Conservation (phyloP, 1,140 invertebrate genomes). For the Nephotettix cincticeps region DNA sequence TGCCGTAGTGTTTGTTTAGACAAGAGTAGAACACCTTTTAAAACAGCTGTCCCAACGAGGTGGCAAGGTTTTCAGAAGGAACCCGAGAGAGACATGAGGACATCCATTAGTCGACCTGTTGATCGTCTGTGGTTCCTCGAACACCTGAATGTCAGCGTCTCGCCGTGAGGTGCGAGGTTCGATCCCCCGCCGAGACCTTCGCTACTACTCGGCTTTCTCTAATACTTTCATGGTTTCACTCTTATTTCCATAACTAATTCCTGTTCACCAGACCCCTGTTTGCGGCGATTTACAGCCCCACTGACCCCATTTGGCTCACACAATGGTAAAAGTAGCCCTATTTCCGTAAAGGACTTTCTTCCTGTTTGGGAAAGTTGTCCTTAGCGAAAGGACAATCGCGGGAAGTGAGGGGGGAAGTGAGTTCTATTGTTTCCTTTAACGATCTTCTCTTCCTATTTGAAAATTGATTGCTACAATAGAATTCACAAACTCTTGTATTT, state of each 20-base stretch:
- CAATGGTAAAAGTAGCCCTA: constrained; percentile 2
- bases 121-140: constrained; percentile 4
- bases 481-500: too few species aligned
- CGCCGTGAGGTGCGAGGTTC: not conserved
- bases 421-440: too few species aligned
- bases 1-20: too few species aligned
- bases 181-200: not conserved
- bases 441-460: too few species aligned
- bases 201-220: constrained; percentile 6
- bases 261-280: not conserved
- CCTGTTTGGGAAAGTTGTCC: constrained; percentile 1
- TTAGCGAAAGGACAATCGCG: too few species aligned
- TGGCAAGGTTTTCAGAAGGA: not conserved
- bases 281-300: not conserved
- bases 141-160: not conserved
- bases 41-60: too few species aligned
- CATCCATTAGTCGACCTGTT: not conserved
- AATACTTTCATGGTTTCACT: constrained; percentile 5
- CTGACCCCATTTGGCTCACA: not conserved
- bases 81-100: not conserved
- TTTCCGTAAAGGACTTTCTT: constrained; percentile 1
- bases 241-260: constrained; percentile 1
- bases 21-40: too few species aligned
- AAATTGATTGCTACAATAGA: too few species aligned
- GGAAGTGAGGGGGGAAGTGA: too few species aligned